Evolutionary conservation across 2,888 invertebrate genomes (phyloP).

Genomic region (Adelphocoris suturalis): DNA sequence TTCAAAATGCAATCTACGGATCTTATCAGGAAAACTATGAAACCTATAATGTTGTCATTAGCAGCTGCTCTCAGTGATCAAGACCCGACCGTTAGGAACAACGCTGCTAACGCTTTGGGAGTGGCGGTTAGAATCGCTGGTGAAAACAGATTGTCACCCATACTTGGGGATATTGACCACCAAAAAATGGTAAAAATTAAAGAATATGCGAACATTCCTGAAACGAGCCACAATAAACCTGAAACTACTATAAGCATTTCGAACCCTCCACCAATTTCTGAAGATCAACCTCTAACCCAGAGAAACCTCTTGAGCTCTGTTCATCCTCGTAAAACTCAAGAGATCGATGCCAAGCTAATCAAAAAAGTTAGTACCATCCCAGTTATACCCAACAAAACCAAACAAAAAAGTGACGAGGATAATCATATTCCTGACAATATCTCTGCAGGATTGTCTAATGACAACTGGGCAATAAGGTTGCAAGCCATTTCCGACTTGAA

Average conservation of each 20-base stretch:
- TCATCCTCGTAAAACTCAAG: no score
- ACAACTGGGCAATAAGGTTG: conserved; percentile 7
- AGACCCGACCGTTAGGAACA: conserved; percentile 40
- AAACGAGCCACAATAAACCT: no score
- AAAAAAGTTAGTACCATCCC: no score
- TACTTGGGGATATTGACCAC: neutral
- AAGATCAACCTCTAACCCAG: no score
- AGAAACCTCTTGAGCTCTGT: no score
- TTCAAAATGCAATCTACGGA: neutral
- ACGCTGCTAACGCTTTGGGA: conserved; percentile 18
- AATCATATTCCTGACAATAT: conserved; percentile 16
- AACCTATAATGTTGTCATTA: neutral
- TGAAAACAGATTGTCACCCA: neutral
- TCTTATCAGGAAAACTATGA: neutral
- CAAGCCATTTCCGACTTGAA: conserved; percentile 42
- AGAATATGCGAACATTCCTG: neutral
- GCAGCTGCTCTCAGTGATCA: conserved; percentile 33
- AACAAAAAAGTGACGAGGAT: neutral
- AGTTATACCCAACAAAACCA: no score
- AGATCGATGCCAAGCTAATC: no score
- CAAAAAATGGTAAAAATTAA: conserved; percentile 35
- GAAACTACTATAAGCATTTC: no score
- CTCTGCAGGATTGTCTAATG: neutral
- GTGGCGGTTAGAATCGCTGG: neutral
- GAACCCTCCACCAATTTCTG: no score